phyloP scores from a whole-genome alignment of 2,888 invertebrate species.

The Eurytoma californica region DNA sequence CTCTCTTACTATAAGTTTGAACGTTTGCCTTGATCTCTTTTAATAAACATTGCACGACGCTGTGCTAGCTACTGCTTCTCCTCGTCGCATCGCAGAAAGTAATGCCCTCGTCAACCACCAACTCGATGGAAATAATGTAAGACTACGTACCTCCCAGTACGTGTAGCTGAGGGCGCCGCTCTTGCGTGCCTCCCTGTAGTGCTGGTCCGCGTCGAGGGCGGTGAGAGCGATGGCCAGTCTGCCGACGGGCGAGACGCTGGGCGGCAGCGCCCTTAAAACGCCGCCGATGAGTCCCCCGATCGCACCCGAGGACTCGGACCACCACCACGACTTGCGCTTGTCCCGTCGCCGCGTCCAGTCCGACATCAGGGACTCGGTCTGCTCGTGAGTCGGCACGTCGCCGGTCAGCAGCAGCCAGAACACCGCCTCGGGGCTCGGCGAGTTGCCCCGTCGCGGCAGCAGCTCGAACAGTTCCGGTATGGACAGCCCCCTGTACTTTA shows the following conservation, averaged over 20 bases:
- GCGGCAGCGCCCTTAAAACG: constrained; percentile 63
- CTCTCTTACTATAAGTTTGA: no score
- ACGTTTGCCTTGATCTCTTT: background rate
- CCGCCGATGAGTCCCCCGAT: constrained; percentile 60
- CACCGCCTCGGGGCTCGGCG: constrained; percentile 68
- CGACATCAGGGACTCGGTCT: constrained; percentile 65
- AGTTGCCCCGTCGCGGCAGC: constrained; percentile 65
- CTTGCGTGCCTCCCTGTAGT: constrained; percentile 56
- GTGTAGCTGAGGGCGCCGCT: constrained; percentile 60
- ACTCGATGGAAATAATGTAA: no score
- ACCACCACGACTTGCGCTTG: constrained; percentile 65
- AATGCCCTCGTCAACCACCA: no score
- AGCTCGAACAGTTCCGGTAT: constrained; percentile 66
- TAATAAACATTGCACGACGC: background rate
- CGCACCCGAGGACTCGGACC: constrained; percentile 61
- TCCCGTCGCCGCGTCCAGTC: constrained; percentile 67
- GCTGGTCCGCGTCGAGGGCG: constrained; percentile 62
- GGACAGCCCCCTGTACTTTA: constrained; percentile 67
- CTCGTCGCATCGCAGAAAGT: no score
- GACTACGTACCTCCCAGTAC: constrained; percentile 66
- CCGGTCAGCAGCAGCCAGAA: constrained; percentile 70
- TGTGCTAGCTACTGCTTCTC: no score
- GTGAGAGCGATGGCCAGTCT: constrained; percentile 65
- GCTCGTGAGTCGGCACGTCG: constrained; percentile 68
- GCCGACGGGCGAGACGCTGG: constrained; percentile 61